Base-by-base conservation (phyloP, 2,113 vertebrate species). In the Dipodomys spectabilis region DNA sequence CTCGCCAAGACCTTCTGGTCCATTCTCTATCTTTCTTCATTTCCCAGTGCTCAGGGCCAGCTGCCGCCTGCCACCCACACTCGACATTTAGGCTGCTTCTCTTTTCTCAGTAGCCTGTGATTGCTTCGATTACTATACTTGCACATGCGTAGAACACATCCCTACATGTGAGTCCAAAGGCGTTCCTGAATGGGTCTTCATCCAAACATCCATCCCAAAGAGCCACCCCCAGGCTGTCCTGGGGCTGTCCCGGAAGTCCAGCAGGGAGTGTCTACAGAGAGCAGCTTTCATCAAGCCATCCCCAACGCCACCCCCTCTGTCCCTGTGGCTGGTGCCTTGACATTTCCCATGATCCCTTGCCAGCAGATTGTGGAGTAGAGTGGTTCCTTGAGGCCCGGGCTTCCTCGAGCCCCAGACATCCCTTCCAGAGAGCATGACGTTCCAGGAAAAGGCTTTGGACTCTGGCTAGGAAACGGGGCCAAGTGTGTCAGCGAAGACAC, bases 341-440 rank as follows among this genome's bases (percentile, higher is more conserved):
- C 1, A 3, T n/a, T 62, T 16, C 44, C 39, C 0, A 0, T 53
- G 1, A 4, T 20, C 32, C 2, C 0, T 1, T 19, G 30, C 1
- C 15, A 53, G 22, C 49, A 32, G 28, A 6, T 23, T 4, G 3
- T 27, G 73, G 35, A 25, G 20, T 6, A 0, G 0, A 0, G 35
- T 5, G 25, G 20, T 85, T 85, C 88, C 82, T 69, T 6, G 6
- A 92, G 74, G 69, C 65, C 77, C 68, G 1, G 0, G 39, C 23
- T 87, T 94, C 96, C 94, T 62, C 28, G 82, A 87, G 89, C 23
- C 77, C 53, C 0, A 2, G 35, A 28, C 28, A 15, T 45, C 49
- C 44, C 32, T 45, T 30, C 57, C 11, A 25, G 77, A 91, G 16
- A 80, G n/a, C 28, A 49, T 23, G 53, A 30, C 8, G 1, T 45